Conservation (phyloP, 2,888 invertebrate genomes). For the Nebria salina region DNA sequence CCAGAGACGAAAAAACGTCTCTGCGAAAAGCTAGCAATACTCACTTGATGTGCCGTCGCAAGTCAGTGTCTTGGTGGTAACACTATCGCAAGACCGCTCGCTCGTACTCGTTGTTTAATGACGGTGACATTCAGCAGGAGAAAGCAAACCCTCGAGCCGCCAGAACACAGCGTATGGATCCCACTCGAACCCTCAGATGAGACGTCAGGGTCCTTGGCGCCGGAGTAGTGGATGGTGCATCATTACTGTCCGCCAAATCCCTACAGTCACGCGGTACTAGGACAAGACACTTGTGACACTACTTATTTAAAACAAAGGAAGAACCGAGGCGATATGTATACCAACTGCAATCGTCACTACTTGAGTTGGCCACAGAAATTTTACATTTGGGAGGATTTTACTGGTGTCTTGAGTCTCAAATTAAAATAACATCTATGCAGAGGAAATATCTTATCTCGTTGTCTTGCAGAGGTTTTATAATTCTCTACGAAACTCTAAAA, state of each 20-base stretch:
- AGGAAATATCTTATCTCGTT: background rate
- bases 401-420: background rate
- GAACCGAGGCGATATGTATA: background rate
- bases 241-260: conserved; percentile 24
- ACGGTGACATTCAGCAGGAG: conserved; percentile 4
- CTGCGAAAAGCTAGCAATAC: no score
- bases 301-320: conserved; percentile 42
- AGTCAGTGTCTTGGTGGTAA: no score
- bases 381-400: background rate
- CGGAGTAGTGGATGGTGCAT: conserved; percentile 11
- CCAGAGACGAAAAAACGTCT: no score
- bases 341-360: background rate
- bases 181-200: conserved; percentile 7
- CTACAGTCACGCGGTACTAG: background rate
- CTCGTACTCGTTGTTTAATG: conserved; percentile 6
- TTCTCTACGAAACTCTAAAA: background rate
- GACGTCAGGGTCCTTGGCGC: conserved; percentile 27
- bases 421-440: background rate
- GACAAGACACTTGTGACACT: conserved; percentile 30
- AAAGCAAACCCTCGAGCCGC: background rate
- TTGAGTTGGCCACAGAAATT: background rate
- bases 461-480: background rate
- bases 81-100: background rate
- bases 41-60: no score
- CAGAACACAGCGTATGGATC: conserved; percentile 1